phyloP scores from a whole-genome alignment of 2,888 invertebrate genomes.

The Nasonovia ribisnigri region DNA sequence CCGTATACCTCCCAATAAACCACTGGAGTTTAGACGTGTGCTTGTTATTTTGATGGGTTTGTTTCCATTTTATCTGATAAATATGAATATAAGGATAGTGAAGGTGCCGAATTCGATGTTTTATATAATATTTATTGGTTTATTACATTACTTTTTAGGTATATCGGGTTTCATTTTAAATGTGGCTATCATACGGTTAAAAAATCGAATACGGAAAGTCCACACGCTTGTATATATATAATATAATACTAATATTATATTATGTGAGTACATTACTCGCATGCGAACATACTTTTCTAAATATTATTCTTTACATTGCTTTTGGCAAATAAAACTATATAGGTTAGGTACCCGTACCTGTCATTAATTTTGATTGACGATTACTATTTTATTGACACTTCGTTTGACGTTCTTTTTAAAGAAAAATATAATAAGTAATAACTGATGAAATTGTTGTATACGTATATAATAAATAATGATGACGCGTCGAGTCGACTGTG shows the following conservation, averaged over 20 bases:
- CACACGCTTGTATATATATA: neutral
- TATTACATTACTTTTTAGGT: too few species aligned
- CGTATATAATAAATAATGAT: neutral
- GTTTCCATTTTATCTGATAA: too few species aligned
- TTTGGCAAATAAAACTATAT: neutral
- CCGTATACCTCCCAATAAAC: too few species aligned
- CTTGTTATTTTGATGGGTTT: too few species aligned
- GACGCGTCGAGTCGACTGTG: neutral
- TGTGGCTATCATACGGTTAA: too few species aligned
- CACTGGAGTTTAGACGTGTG: too few species aligned
- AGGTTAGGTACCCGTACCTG: neutral
- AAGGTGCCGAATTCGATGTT: too few species aligned
- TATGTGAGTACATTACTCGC: neutral
- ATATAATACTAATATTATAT: neutral
- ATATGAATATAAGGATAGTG: too few species aligned
- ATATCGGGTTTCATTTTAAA: too few species aligned
- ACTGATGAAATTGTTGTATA: neutral
- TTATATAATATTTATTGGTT: too few species aligned
- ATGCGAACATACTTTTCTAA: neutral
- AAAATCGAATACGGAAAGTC: too few species aligned
- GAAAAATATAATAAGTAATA: conserved; percentile 5
- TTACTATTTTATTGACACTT: neutral
- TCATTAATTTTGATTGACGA: neutral
- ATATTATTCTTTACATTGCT: neutral
- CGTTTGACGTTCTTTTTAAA: neutral